phyloP scores from a whole-genome alignment of 2,797 vertebrate genomes.

The Knipowitschia caucasica region DNA sequence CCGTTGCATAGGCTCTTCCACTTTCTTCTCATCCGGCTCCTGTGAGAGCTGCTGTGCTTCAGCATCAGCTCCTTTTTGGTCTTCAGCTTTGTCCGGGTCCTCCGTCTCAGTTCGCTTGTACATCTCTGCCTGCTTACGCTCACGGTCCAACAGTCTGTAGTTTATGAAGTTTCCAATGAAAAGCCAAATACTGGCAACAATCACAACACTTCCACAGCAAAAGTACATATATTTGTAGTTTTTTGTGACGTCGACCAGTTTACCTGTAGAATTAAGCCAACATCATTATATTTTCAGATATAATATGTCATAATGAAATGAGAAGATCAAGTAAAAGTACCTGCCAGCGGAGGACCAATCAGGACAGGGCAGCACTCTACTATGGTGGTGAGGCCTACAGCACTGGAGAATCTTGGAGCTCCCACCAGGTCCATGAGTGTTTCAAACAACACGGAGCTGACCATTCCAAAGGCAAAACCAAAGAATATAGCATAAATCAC shows the following conservation, averaged over 20 bases:
- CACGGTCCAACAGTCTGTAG: constrained; percentile 88
- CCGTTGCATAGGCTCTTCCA: constrained; percentile 76
- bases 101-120: constrained; percentile 70
- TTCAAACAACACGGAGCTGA: constrained; percentile 93
- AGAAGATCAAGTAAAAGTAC: constrained; percentile 58
- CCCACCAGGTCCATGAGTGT: constrained; percentile 95
- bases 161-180: constrained; percentile 94
- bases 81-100: constrained; percentile 51
- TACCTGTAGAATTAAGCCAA: constrained; percentile 73
- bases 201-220: constrained; percentile 84
- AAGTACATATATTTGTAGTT: constrained; percentile 94
- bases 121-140: constrained; percentile 74
- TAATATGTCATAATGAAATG: background rate
- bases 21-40: constrained; percentile 54
- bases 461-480: constrained; percentile 95
- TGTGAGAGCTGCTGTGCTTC: constrained; percentile 59
- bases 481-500: constrained; percentile 92
- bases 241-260: constrained; percentile 88
- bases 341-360: constrained; percentile 91
- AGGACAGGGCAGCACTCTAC: constrained; percentile 94
- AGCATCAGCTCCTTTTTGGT: constrained; percentile 65
- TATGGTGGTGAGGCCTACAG: constrained; percentile 91
- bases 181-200: constrained; percentile 86
- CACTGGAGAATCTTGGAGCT: constrained; percentile 89
- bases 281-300: background rate